Evolutionary conservation across 1,140 invertebrate species (phyloP).

Genomic region (Tribolium castaneum): DNA sequence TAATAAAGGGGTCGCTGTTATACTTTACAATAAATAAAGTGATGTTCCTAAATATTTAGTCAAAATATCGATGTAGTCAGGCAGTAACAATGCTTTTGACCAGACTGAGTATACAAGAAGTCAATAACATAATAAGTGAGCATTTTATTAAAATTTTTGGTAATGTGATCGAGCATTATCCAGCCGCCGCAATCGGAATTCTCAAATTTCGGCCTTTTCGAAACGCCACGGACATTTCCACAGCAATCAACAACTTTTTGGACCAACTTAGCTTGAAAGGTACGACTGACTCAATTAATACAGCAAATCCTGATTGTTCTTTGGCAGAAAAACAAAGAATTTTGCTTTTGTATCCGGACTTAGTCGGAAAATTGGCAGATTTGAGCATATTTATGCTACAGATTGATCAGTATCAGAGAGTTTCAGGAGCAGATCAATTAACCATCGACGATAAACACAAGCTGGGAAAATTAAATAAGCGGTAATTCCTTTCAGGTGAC

Average conservation of each 20-base stretch:
- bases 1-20: not conserved
- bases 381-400: slow-evolving; percentile 70
- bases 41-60: not conserved
- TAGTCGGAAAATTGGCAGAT: slow-evolving; percentile 71
- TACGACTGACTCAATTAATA: slow-evolving; percentile 55
- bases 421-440: slow-evolving; percentile 69
- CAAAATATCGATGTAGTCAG: not conserved
- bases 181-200: slow-evolving; percentile 67
- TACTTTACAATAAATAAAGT: not conserved
- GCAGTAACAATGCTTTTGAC: not conserved
- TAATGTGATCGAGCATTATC: slow-evolving; percentile 74
- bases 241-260: slow-evolving; percentile 69
- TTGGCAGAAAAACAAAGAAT: slow-evolving; percentile 70
- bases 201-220: slow-evolving; percentile 69
- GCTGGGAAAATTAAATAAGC: slow-evolving; percentile 68
- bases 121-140: slow-evolving; percentile 68
- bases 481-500: slow-evolving; percentile 58
- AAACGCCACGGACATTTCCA: slow-evolving; percentile 66
- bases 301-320: not conserved
- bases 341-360: slow-evolving; percentile 72
- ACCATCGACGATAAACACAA: slow-evolving; percentile 66
- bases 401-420: slow-evolving; percentile 70
- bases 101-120: slow-evolving; percentile 57
- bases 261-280: slow-evolving; percentile 68
- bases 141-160: slow-evolving; percentile 72